phyloP scores from a whole-genome alignment of 1,140 invertebrate species.

The Holotrichia oblita region DNA sequence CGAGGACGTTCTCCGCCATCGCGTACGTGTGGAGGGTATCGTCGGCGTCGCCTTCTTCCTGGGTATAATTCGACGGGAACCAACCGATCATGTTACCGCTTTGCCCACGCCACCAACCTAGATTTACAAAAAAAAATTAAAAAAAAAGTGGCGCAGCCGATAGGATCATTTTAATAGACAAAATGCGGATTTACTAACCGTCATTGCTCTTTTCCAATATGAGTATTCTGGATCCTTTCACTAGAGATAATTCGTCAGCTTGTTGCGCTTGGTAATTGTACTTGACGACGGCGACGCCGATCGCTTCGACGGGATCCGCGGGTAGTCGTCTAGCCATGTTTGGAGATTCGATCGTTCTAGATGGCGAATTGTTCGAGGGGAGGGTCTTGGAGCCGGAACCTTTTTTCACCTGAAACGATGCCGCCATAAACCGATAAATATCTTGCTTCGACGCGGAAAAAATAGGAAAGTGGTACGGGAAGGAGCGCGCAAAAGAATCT shows the following conservation, averaged over 20 bases:
- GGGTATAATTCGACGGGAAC: conserved; percentile 98
- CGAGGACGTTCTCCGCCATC: conserved; percentile 91
- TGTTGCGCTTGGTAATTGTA: conserved; percentile 99
- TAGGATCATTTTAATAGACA: neutral
- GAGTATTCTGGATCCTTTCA: conserved; percentile 87
- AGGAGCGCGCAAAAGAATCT: no score
- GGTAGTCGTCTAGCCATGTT: conserved; percentile 77
- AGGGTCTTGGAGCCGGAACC: conserved; percentile 83
- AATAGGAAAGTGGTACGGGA: no score
- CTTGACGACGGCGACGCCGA: conserved; percentile 93
- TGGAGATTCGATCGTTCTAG: conserved; percentile 80
- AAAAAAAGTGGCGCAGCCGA: neutral
- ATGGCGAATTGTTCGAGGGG: conserved; percentile 82
- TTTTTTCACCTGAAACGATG: conserved; percentile 56
- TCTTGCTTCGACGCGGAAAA: no score
- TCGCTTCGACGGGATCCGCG: conserved; percentile 86
- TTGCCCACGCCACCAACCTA: conserved; percentile 96
- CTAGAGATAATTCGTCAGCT: conserved; percentile 93
- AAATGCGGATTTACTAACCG: conserved; percentile 68
- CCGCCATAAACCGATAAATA: no score
- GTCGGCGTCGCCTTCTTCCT: conserved; percentile 85
- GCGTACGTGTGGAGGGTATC: conserved; percentile 90
- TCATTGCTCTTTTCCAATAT: conserved; percentile 99
- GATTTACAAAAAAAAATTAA: neutral
- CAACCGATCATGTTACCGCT: conserved; percentile 83